Conservation (phyloP, 2,888 invertebrate genomes). For the Aleiodes testaceus region DNA sequence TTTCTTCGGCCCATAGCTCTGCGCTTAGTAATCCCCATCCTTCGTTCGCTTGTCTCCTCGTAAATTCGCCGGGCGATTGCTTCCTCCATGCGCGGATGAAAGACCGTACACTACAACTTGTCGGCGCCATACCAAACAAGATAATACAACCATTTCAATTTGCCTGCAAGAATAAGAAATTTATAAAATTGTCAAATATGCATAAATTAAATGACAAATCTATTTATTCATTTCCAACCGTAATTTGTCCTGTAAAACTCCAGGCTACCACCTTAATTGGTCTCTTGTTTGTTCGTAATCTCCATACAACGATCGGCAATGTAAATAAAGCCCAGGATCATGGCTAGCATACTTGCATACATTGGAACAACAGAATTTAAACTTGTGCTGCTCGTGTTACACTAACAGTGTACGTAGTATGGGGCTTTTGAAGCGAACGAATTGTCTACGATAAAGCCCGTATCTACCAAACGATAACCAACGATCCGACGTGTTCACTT, state of each 20-base stretch:
- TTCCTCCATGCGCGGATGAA: constrained; percentile 20
- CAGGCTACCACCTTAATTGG: constrained; percentile 4
- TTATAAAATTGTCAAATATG: not conserved
- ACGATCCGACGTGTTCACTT: constrained; percentile 21
- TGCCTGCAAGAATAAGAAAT: constrained; percentile 13
- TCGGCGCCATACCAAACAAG: constrained; percentile 24
- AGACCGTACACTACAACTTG: constrained; percentile 38
- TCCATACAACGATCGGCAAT: constrained; percentile 6
- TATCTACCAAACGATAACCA: constrained; percentile 32
- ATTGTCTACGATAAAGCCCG: constrained; percentile 58
- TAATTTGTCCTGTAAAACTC: not conserved
- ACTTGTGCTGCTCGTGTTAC: constrained; percentile 16
- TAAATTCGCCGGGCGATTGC: constrained; percentile 34
- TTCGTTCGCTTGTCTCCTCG: constrained; percentile 12
- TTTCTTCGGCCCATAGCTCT: constrained; percentile 18
- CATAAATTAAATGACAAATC: no score
- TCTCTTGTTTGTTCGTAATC: constrained; percentile 20
- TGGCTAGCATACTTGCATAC: not conserved
- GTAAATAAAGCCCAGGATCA: constrained; percentile 19
- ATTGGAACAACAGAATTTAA: constrained; percentile 4
- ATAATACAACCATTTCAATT: constrained; percentile 37
- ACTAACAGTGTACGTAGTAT: constrained; percentile 23
- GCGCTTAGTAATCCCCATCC: constrained; percentile 34
- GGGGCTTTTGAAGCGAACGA: constrained; percentile 50
- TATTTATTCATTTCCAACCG: no score